phyloP scores from a whole-genome alignment of 1,140 invertebrate genomes.

The Daktulosphaira vitifoliae region DNA sequence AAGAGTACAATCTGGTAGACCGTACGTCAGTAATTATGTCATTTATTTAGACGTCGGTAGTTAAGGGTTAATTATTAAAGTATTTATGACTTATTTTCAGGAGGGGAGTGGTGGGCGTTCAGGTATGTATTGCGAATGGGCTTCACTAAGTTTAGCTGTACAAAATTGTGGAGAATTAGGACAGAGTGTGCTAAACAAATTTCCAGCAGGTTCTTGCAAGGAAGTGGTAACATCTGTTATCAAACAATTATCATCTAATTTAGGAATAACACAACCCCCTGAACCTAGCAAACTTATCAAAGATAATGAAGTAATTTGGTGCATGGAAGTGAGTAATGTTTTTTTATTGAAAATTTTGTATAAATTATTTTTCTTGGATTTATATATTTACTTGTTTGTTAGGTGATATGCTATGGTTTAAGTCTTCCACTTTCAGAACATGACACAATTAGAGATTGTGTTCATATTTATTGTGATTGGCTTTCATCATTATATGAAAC shows the following conservation, averaged over 20 bases:
- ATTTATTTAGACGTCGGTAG: no score
- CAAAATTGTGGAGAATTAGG: constrained; percentile 55
- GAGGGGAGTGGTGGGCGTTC: constrained; percentile 6
- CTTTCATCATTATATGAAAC: constrained; percentile 72
- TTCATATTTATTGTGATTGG: constrained; percentile 96
- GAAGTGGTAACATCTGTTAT: constrained; percentile 79
- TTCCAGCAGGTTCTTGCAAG: constrained; percentile 62
- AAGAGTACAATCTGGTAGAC: no score
- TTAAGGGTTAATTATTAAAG: no score
- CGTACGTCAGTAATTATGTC: no score
- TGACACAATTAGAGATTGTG: constrained; percentile 90
- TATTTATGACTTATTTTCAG: no score
- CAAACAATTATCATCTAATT: constrained; percentile 63
- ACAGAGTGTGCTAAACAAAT: constrained; percentile 76
- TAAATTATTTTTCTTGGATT: neutral
- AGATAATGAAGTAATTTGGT: constrained; percentile 80
- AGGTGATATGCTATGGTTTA: constrained; percentile 85
- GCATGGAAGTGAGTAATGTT: constrained; percentile 59
- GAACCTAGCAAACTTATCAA: constrained; percentile 64
- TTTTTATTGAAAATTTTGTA: neutral
- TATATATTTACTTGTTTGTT: constrained; percentile 11
- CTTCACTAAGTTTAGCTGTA: constrained; percentile 61
- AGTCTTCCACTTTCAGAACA: constrained; percentile 82
- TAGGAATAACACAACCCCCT: constrained; percentile 65
- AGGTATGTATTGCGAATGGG: constrained; percentile 76